Percentiles rank a stretch among this genome's conserved stretches.
Evolutionary conservation across 2,888 invertebrate genomes (phyloP).

Genomic region (Callyntrura guangdongensis): DNA sequence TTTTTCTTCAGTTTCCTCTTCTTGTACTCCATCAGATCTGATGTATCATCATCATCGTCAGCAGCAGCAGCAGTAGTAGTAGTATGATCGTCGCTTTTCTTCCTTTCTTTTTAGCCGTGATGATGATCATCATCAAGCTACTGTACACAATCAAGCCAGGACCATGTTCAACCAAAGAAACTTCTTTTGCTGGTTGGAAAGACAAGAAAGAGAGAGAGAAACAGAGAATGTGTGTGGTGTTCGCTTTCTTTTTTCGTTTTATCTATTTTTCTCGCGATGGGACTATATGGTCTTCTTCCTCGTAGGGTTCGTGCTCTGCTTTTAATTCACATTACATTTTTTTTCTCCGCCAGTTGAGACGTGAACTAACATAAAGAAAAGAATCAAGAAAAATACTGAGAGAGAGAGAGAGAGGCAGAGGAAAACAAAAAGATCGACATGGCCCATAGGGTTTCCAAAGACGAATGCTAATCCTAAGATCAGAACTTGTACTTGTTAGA

Average conservation of each 20-base stretch:
- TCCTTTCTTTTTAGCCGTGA: slow-evolving; percentile 22
- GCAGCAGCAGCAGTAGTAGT: slow-evolving; percentile 41
- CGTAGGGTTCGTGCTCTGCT: slow-evolving; percentile 72
- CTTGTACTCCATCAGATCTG: slow-evolving; percentile 65
- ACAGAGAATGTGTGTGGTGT: slow-evolving; percentile 23
- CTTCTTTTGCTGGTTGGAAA: slow-evolving; percentile 17
- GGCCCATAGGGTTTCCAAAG: slow-evolving; percentile 73
- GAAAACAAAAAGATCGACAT: slow-evolving; percentile 65
- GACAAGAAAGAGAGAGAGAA: neutral
- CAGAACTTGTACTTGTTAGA: slow-evolving; percentile 76
- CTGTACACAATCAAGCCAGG: slow-evolving; percentile 56
- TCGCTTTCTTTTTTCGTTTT: slow-evolving; percentile 35
- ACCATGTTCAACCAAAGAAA: slow-evolving; percentile 51
- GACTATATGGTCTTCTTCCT: slow-evolving; percentile 4
- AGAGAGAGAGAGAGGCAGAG: neutral
- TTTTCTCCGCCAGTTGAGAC: slow-evolving; percentile 60
- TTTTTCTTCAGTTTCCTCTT: slow-evolving; percentile 47
- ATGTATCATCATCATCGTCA: slow-evolving; percentile 74
- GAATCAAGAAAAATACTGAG: slow-evolving; percentile 53
- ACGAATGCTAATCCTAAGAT: slow-evolving; percentile 77
- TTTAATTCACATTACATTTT: slow-evolving; percentile 71
- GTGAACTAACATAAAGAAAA: slow-evolving; percentile 57
- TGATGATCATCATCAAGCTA: slow-evolving; percentile 60
- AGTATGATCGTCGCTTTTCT: slow-evolving; percentile 52
- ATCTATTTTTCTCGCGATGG: slow-evolving; percentile 38